Evolutionary conservation across 2,888 invertebrate genomes (phyloP), one percentile per base, ranked within the genome.

Genomic region (Cheilosia vernalis): DNA sequence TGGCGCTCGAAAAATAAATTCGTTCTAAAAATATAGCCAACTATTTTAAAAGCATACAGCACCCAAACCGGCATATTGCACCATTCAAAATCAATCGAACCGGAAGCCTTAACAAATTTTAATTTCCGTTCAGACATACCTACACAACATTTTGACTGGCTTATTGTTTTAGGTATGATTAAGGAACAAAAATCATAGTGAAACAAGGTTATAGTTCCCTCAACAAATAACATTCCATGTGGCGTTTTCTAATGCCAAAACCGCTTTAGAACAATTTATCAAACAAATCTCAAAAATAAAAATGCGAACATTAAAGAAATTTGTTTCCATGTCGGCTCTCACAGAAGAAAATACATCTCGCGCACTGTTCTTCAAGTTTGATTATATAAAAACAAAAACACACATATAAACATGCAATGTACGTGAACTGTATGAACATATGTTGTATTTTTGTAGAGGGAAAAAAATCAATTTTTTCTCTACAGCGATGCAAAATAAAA

Each of bases 371-470:
- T 67, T 70, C 53, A 37, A 33, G n/a, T 69, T 84, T 55, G 74
- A 79, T 84, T 74, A 84, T 69, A 84, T 79, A 84, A 84, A 74
- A 73, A n/a, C n/a, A 61, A 33, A 64, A 79, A 84, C 69, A 84
- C 66, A 77, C 19, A 64, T 27, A 53, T 53, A 76, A 82, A 72
- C 72, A 66, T 49, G 10, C 61, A 69, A 60, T 70, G 63, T 81
- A 63, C 58, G 37, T 27, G 27, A 70, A 66, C 40, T 64, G 44
- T 13, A 27, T 13, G 33, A 56, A 30, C 17, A 19, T 55, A 37
- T 69, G 7, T 67, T 21, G 30, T 27, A 53, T 27, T 15, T 27
- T 24, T 7, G 21, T 21, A 21, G 4, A 15, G 7, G 27, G 33
- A 66, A 51, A 70, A 73, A 47, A 55, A 64, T 60, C 72, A 19